phyloP scores from a whole-genome alignment of 2,113 vertebrate species.

The Oncorhynchus mykiss region DNA sequence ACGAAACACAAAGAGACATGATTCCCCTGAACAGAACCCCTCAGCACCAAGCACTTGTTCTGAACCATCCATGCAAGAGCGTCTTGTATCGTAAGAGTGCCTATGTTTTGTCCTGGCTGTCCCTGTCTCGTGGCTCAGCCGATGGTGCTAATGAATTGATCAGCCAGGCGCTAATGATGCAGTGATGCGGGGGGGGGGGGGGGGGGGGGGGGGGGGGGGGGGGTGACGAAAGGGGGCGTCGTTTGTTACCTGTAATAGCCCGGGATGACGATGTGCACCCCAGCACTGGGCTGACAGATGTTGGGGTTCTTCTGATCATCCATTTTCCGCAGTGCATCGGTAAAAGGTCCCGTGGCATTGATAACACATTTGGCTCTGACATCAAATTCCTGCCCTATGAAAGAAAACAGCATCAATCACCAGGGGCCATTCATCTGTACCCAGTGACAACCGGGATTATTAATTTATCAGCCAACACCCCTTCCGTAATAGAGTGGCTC shows the following conservation, averaged over 20 bases:
- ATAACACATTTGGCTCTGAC: constrained; percentile 99
- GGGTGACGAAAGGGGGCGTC: constrained; percentile 59
- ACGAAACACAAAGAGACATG: constrained; percentile 16
- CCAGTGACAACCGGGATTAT: constrained; percentile 78
- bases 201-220: background rate
- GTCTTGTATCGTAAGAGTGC: background rate
- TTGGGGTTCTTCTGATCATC: constrained; percentile 82
- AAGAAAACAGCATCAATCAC: constrained; percentile 91
- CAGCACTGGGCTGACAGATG: constrained; percentile 89
- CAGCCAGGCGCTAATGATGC: constrained; percentile 57
- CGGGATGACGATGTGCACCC: constrained; percentile 88
- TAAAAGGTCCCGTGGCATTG: constrained; percentile 96
- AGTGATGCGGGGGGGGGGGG: constrained; percentile 38
- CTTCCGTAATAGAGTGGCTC: constrained; percentile 71
- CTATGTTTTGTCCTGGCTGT: background rate
- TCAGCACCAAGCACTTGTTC: constrained; percentile 30
- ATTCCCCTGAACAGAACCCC: constrained; percentile 17
- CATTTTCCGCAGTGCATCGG: constrained; percentile 88
- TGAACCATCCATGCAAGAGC: constrained; percentile 18
- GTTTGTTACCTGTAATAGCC: constrained; percentile 88
- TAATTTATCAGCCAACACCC: constrained; percentile 82
- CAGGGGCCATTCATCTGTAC: constrained; percentile 76
- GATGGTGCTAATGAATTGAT: constrained; percentile 66
- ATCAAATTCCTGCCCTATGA: constrained; percentile 96
- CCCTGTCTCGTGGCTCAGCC: constrained; percentile 43